These are phyloP conservation scores for Struthidea cinerea DNA, from an alignment of 2,113 vertebrate genomes.

Conservation along the genomic window DNA sequence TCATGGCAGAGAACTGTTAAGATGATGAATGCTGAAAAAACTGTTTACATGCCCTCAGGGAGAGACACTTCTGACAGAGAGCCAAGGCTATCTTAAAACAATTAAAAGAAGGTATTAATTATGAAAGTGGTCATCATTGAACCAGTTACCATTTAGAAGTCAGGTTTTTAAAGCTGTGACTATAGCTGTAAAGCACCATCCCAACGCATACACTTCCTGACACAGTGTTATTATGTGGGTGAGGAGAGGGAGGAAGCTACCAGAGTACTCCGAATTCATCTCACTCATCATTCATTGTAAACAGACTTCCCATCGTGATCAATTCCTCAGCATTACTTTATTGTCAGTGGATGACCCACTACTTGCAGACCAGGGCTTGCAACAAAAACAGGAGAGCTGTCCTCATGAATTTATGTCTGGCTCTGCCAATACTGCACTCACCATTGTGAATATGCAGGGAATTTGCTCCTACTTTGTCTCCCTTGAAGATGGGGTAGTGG, in stretches of 20 bases:
- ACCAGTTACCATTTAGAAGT: not conserved
- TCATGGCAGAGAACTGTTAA: not conserved
- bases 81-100: not conserved
- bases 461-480: not conserved
- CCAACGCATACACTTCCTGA: not conserved
- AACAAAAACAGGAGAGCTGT: not conserved
- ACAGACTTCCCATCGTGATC: not conserved
- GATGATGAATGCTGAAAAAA: not conserved
- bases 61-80: not conserved
- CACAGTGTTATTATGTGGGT: accelerated
- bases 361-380: not conserved
- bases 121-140: not conserved
- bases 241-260: not conserved
- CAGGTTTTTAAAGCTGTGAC: not conserved
- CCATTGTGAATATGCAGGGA: accelerated
- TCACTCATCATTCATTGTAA: not conserved
- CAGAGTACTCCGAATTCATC: not conserved
- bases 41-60: not conserved
- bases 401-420: not conserved
- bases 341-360: not conserved
- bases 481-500: not conserved
- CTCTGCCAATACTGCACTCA: not conserved
- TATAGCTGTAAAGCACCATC: not conserved
- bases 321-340: not conserved
- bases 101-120: not conserved